Conservation (phyloP, 2,888 invertebrate genomes). For the Chirona hameri region DNA sequence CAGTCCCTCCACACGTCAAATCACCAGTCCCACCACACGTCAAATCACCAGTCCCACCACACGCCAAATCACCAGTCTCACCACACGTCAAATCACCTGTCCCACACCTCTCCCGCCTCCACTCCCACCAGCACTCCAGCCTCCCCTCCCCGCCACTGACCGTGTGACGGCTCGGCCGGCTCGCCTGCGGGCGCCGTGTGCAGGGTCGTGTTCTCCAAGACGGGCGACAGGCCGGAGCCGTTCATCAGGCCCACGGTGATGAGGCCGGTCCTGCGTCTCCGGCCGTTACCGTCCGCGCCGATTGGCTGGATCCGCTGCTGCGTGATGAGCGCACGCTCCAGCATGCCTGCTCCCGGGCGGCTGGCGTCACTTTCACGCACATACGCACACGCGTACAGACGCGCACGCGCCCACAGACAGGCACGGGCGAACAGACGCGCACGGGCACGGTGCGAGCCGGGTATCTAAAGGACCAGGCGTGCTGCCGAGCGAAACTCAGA, state of each 20-base stretch:
- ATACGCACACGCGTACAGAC: neutral
- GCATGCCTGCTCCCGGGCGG: neutral
- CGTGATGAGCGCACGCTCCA: neutral
- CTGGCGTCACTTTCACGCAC: neutral
- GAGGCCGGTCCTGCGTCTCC: neutral
- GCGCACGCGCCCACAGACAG: neutral
- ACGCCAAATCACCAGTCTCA: too few relatives aligned
- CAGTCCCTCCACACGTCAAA: too few relatives aligned
- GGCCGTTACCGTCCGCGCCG: neutral
- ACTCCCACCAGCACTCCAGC: too few relatives aligned
- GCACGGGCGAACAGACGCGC: neutral
- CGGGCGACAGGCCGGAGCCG: neutral
- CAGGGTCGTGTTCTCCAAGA: neutral
- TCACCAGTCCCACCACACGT: too few relatives aligned
- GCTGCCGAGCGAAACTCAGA: too few relatives aligned
- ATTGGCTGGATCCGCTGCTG: conserved; percentile 6
- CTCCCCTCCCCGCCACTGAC: too few relatives aligned
- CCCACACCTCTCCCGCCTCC: too few relatives aligned
- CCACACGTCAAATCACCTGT: too few relatives aligned
- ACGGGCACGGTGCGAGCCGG: neutral
- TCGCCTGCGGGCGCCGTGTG: too few relatives aligned
- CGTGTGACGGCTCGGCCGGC: too few relatives aligned
- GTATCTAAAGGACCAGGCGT: too few relatives aligned
- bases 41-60: too few relatives aligned
- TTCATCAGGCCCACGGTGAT: neutral